Evolutionary conservation across 2,888 invertebrate genomes (phyloP).

Genomic region (Smittia aterrima): DNA sequence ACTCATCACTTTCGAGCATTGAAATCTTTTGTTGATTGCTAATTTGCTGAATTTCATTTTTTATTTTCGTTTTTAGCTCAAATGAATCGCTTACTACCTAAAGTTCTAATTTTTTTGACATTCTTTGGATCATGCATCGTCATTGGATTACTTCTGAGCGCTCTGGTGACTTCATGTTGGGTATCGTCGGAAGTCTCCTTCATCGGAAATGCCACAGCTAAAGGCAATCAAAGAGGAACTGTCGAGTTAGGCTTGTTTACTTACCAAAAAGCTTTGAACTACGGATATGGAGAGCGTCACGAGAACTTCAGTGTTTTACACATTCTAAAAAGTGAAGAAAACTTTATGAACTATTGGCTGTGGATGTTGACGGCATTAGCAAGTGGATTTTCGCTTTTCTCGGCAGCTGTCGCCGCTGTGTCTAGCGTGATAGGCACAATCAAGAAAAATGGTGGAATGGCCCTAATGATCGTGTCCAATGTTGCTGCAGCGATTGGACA

Average conservation of each 20-base stretch:
- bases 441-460: constrained; percentile 51
- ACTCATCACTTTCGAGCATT: too few species aligned
- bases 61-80: too few species aligned
- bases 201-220: not conserved
- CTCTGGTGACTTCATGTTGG: constrained; percentile 77
- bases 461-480: constrained; percentile 51
- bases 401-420: constrained; percentile 52
- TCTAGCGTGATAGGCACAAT: constrained; percentile 53
- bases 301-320: constrained; percentile 46
- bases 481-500: constrained; percentile 53
- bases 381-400: constrained; percentile 51
- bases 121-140: constrained; percentile 72
- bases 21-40: too few species aligned
- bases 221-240: constrained; percentile 55
- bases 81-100: constrained; percentile 48
- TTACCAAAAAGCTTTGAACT: constrained; percentile 23
- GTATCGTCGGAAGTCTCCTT: constrained; percentile 62
- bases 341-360: constrained; percentile 51
- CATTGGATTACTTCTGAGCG: constrained; percentile 69
- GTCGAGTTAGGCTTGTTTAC: constrained; percentile 84
- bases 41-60: too few species aligned
- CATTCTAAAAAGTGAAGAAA: constrained; percentile 50
- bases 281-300: constrained; percentile 22
- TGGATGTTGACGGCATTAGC: constrained; percentile 53
- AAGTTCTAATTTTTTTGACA: constrained; percentile 71